Base-by-base conservation (phyloP, 2,113 vertebrate species). In the Nothobranchius kuhntae region DNA sequence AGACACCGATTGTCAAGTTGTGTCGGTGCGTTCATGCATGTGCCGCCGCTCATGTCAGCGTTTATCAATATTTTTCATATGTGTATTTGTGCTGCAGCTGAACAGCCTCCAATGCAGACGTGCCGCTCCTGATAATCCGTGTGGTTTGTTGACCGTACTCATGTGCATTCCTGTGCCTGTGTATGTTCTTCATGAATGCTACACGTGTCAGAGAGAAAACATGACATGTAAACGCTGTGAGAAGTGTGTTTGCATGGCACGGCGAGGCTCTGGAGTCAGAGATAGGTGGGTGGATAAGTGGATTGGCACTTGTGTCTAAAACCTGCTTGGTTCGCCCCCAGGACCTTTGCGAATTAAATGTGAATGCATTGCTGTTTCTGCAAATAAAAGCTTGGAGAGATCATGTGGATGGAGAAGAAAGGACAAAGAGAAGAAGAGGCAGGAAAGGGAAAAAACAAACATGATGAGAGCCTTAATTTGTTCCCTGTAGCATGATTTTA, bases 251-350 rank as follows among this genome's bases (percentile, higher is more conserved):
- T 87, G 81, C 75, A 72, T 73, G 77, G 79, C 61, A 72, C 78
- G 71, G 77, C 75, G 77, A 67, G 81, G 71, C 77, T 84, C 73
- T 78, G 71, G 77, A 82, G 85, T 73, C 83, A 80, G 82, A 52
- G 71, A 70, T 79, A 79, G 89, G 91, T 91, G 89, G 91, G 89
- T 69, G 90, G 89, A 84, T 89, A 86, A 91, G 85, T 89, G 85
- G 87, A 89, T 91, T 91, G 90, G 89, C 89, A 80, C 78, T 86
- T 85, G 74, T 84, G 83, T 88, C 83, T 83, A 85, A 91, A 92
- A 87, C 86, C 81, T 85, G 81, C 86, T 86, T 55, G 75, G 73
- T 84, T 87, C 69, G 80, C 86, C 90, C 77, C 83, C 86, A 81
- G 88, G 85, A 86, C 84, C 89, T 84, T 58, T 82, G 79, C 87